Evolutionary conservation across 2,888 invertebrate genomes (phyloP), one percentile per base, ranked within the genome.

Genomic region (Rapana venosa): DNA sequence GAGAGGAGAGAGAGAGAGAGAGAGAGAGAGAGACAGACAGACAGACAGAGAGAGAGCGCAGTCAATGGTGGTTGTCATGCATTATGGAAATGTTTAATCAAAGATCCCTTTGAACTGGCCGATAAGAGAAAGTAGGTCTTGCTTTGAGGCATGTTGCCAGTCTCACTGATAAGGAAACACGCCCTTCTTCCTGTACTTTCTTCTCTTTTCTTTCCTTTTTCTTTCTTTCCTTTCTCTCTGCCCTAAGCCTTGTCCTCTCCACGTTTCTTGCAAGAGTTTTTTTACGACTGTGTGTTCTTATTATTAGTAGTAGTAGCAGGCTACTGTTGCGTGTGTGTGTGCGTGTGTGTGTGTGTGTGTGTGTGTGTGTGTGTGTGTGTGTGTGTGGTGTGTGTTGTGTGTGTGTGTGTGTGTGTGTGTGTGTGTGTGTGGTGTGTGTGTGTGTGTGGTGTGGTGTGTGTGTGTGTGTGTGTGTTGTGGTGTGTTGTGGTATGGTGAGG

Each of bases 1-100:
- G 26, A 70, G 70, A 22, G 70, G 22, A 74, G 74, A 74, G 74
- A 74, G 74, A 74, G 74, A 77, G 77, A 77, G 77, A 77, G 77
- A 77, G 77, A 79, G 79, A 79, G 79, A 79, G 79, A 79, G 79
- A 79, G 79, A 79, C 35, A 79, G 79, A 79, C 35, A 79, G 79
- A 79, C n/a, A 84, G n/a, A 56, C 26, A 56, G 47, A 84, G 56
- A 84, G 20, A 84, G 84, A 26, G 84, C 5, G 84, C 22, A 84
- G 84, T 84, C 84, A 56, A 84, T 84, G 58, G 35, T 84, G 58
- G 35, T 84, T 47, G 47, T 84, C 84, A 17, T 58, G 11, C 84
- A 58, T 58, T 47, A 84, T 58, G 58, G 84, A 84, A 84, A 47
- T 58, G 84, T 47, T 84, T 84, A 56, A 84, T 84, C 47, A 47